A percentile compares a stretch with the other conserved stretches of the same genome.
phyloP scores from a whole-genome alignment of 2,113 vertebrate species.

The Labeo rohita region DNA sequence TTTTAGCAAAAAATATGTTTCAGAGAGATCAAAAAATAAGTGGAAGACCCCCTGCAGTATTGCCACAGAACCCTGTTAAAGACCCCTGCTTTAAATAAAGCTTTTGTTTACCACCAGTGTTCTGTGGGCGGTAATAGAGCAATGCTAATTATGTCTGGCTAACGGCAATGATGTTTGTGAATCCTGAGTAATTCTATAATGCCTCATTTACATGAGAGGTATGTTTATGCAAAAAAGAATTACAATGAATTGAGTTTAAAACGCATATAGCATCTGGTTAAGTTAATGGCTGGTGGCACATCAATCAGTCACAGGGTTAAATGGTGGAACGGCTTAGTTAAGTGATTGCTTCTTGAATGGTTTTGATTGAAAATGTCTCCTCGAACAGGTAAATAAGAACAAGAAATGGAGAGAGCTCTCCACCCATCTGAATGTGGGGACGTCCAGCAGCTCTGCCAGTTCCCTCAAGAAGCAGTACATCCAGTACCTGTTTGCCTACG shows the following conservation, averaged over 20 bases:
- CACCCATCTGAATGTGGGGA: conserved; percentile 86
- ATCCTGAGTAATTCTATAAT: neutral
- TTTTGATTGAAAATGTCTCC: neutral
- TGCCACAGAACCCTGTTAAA: conserved; percentile 12
- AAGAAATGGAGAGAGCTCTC: conserved; percentile 96
- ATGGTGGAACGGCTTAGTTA: neutral
- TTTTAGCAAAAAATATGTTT: neutral
- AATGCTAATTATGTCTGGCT: conserved; percentile 9
- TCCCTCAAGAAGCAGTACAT: conserved; percentile 98
- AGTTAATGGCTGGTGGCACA: neutral
- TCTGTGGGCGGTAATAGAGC: neutral
- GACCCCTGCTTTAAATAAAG: conserved; percentile 3
- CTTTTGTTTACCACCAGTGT: neutral
- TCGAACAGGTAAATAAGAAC: conserved; percentile 91
- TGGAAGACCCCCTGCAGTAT: neutral
- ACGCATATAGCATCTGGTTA: neutral
- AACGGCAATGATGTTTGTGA: neutral
- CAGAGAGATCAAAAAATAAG: neutral
- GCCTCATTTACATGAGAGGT: conserved; percentile 14
- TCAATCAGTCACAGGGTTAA: neutral
- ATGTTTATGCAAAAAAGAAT: neutral
- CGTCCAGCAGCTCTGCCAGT: conserved; percentile 92
- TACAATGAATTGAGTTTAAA: neutral
- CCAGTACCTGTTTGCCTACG: conserved; percentile 96
- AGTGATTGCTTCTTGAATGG: neutral